Percentiles rank a stretch among this genome's conserved stretches.
These are phyloP conservation scores for Camptogramma bilineatum DNA, from an alignment of 2,888 invertebrate genomes.

Conservation along the genomic window DNA sequence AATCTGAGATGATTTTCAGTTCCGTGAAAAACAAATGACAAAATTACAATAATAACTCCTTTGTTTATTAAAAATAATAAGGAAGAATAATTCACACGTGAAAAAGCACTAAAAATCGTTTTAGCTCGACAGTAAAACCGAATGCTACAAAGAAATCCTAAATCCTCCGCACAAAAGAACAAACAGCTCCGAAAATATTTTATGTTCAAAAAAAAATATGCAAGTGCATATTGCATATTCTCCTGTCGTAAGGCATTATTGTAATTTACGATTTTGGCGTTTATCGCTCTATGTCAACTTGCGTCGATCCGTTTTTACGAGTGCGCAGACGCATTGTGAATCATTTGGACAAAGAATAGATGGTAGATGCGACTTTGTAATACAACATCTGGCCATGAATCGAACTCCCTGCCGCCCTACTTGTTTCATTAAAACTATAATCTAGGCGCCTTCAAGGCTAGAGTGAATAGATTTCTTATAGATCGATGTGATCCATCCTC, in stretches of 20 bases:
- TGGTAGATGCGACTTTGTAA: slow-evolving; percentile 35
- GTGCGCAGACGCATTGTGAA: slow-evolving; percentile 61
- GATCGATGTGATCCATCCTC: no score
- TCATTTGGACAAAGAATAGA: slow-evolving; percentile 54
- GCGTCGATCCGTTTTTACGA: slow-evolving; percentile 67
- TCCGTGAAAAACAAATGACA: slow-evolving; percentile 20
- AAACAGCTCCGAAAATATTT: slow-evolving; percentile 69
- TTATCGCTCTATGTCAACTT: slow-evolving; percentile 76
- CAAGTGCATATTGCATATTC: slow-evolving; percentile 72
- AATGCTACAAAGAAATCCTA: slow-evolving; percentile 55
- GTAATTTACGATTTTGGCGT: slow-evolving; percentile 76
- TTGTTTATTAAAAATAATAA: slow-evolving; percentile 43
- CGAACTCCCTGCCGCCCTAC: no score
- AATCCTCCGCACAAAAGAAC: slow-evolving; percentile 50
- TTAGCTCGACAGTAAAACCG: slow-evolving; percentile 48
- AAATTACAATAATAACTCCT: slow-evolving; percentile 29
- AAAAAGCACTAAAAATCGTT: slow-evolving; percentile 54
- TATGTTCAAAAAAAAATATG: slow-evolving; percentile 57
- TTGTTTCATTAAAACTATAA: no score
- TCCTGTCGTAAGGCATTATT: slow-evolving; percentile 69
- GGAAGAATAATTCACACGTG: slow-evolving; percentile 43
- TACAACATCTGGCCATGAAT: no score
- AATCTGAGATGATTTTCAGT: neutral
- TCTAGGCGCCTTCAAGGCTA: no score
- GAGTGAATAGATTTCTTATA: no score